Percentiles rank a stretch among this genome's conserved stretches.
phyloP scores from a whole-genome alignment of 2,888 invertebrate species.

The Rhingia rostrata region DNA sequence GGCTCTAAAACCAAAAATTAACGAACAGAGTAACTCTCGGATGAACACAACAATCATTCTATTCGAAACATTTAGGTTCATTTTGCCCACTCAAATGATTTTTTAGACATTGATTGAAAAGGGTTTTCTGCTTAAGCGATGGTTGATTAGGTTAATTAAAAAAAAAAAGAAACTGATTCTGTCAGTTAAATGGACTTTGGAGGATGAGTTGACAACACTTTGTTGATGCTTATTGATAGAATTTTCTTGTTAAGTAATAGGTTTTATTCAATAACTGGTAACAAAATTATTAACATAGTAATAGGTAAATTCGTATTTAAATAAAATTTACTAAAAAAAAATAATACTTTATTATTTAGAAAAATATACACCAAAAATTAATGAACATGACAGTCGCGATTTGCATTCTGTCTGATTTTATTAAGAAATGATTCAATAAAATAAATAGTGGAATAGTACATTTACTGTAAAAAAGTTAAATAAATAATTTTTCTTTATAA shows the following conservation, averaged over 20 bases:
- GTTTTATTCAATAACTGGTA: no score
- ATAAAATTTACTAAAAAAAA: no score
- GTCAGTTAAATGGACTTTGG: conserved; percentile 30
- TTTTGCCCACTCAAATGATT: conserved; percentile 55
- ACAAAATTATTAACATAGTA: no score
- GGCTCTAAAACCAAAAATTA: conserved; percentile 10
- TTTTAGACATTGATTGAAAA: conserved; percentile 69
- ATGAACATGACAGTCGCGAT: no score
- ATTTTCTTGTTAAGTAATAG: background rate
- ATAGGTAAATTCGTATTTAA: no score
- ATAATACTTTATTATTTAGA: no score
- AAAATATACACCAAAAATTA: no score
- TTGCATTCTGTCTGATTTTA: no score
- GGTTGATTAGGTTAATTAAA: conserved; percentile 64
- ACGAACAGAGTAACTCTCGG: background rate
- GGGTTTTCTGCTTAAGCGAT: conserved; percentile 51
- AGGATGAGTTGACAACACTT: conserved; percentile 11
- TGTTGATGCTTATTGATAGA: background rate
- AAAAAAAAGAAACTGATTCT: conserved; percentile 30
- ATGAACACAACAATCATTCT: conserved; percentile 32
- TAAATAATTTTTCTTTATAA: no score
- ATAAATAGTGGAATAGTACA: no score
- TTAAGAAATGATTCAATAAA: no score
- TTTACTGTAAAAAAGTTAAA: no score
- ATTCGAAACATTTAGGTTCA: conserved; percentile 42